Percentiles rank a stretch among this genome's conserved stretches.
Conservation (phyloP, 2,113 vertebrate species). For the Australoheros scitulus region DNA sequence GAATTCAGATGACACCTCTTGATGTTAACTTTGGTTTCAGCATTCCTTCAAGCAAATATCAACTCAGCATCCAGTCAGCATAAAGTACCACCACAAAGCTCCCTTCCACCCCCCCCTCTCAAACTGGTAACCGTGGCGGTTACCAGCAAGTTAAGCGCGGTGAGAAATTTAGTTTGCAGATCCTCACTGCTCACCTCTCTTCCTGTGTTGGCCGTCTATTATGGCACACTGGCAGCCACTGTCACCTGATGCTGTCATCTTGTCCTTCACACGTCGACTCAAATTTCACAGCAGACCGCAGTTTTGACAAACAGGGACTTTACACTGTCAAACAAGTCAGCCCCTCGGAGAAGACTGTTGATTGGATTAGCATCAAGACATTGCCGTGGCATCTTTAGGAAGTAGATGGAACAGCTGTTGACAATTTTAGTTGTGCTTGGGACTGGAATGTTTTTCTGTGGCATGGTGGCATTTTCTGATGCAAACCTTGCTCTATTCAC, state of each 20-base stretch:
- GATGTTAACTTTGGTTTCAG: constrained; percentile 52
- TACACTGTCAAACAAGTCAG: constrained; percentile 35
- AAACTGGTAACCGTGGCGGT: constrained; percentile 23
- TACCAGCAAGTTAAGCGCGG: constrained; percentile 16
- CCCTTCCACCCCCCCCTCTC: background rate
- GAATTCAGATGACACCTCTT: constrained; percentile 50
- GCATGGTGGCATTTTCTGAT: constrained; percentile 25
- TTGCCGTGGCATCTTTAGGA: constrained; percentile 44
- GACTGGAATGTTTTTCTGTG: constrained; percentile 28
- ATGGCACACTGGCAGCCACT: constrained; percentile 19
- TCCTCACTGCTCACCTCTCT: constrained; percentile 9
- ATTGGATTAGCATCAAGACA: constrained; percentile 54
- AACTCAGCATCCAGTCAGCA: constrained; percentile 37
- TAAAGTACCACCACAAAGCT: constrained; percentile 9
- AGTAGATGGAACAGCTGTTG: constrained; percentile 47
- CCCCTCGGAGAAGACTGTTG: constrained; percentile 31
- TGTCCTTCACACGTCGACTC: constrained; percentile 59
- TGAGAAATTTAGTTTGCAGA: constrained; percentile 48
- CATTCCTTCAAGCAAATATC: constrained; percentile 44
- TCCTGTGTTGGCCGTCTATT: background rate
- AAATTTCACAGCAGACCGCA: constrained; percentile 48
- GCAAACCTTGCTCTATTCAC: constrained; percentile 43
- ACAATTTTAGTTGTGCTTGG: constrained; percentile 40
- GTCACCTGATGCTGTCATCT: constrained; percentile 58
- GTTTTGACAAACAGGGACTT: constrained; percentile 58